Evolutionary conservation across 1,140 invertebrate species (phyloP), one percentile per base, ranked within the genome.

Genomic region (Papilio dardanus): DNA sequence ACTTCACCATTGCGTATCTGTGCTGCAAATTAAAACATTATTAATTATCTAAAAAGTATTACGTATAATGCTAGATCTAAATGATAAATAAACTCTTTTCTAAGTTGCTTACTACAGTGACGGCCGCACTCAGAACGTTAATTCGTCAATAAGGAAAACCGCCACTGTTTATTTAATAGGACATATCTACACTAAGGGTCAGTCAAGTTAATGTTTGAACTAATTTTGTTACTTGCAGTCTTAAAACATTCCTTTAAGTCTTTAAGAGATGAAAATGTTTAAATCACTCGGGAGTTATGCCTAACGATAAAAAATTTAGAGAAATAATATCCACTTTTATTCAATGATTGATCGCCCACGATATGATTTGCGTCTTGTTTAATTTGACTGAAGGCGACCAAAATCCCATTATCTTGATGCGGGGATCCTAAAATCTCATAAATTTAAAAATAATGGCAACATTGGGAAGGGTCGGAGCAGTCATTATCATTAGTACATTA

Each of bases 1-100:
- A 88, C 75, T 79, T 83, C 85, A 87, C 84, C 77, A 75, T 86
- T 74, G 78, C 79, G 77, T 84, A 82, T 85, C 71, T 73, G 31
- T 87, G 78, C 19, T 81, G 82, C 67, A 65, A 46, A 71, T 42
- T 74, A 46, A 35, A 33, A 6, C 1, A 14, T 42, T 12, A 33
- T 74, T 28, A 58, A 37, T 40, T 69, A 73, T 35, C 31, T n/a
- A 46, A n/a, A 2, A 10, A 8, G 6, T 37, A 37, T 37, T n/a
- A n/a, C n/a, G n/a, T 7, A 16, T 42, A 12, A 5, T 50, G 42
- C n/a, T 19, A 50, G 4, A 50, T 50, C n/a, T 12, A 40, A 35
- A 35, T 8, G 8, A 35, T 35, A 8, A 35, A 40, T 14, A 14
- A 16, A 14, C 12, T 19, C 42, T n/a, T 19, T 5, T 5, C 19